Conservation (phyloP, 2,113 vertebrate species). For the Bagarius yarrelli region DNA sequence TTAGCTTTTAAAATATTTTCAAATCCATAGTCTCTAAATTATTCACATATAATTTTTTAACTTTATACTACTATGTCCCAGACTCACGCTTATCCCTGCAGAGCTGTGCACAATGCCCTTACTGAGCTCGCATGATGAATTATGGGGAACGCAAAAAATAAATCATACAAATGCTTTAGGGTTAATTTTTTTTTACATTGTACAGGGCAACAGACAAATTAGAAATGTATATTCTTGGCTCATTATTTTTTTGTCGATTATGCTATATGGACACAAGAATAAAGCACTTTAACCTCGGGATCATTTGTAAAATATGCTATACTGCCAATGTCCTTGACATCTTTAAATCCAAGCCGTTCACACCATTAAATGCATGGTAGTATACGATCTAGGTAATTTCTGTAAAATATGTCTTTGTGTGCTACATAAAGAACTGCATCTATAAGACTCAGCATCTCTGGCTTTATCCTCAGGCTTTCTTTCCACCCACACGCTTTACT, state of each 20-base stretch:
- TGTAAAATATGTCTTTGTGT: background rate
- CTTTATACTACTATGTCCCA: background rate
- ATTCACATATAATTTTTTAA: conserved; percentile 31
- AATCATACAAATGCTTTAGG: conserved; percentile 17
- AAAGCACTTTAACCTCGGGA: background rate
- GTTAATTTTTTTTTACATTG: too few relatives aligned
- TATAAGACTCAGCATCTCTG: conserved; percentile 37
- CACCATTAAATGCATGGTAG: background rate
- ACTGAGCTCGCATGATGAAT: conserved; percentile 29
- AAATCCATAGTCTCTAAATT: conserved; percentile 17
- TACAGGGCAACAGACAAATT: background rate
- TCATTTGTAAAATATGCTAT: too few relatives aligned
- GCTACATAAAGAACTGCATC: background rate
- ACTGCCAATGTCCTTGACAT: background rate
- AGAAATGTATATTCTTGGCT: background rate
- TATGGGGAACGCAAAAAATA: conserved; percentile 19
- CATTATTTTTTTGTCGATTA: background rate
- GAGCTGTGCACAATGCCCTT: conserved; percentile 4
- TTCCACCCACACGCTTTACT: conserved; percentile 22
- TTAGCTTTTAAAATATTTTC: conserved; percentile 4
- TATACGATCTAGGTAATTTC: background rate
- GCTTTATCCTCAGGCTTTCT: conserved; percentile 45
- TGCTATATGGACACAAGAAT: background rate
- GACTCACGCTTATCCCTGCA: background rate
- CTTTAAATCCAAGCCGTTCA: background rate